Base-by-base conservation (phyloP, 2,888 invertebrate genomes). In the Tetrapedia diversipes region DNA sequence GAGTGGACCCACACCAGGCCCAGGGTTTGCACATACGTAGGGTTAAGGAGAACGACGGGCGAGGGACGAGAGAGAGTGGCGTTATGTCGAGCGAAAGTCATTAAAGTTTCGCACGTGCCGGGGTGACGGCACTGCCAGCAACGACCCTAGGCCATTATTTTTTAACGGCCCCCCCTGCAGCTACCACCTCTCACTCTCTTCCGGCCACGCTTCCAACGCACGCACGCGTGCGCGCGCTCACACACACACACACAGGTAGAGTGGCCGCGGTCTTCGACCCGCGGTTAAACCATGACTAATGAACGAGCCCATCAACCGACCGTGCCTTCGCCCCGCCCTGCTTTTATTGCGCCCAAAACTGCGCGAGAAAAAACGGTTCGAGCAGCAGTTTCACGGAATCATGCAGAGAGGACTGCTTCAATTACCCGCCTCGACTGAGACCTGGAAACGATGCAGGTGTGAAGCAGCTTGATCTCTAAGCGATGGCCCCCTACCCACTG, bases 41-140 rank as follows among this genome's bases (percentile, higher is more conserved):
- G 43, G 43, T 32, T 24, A 27, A 47, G 53, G 27, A 45, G 10
- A 51, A 39, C 47, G 4, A 39, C 22, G 37, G 37, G 34, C 45
- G 59, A 10, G 57, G 63, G 54, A 43, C 11, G 49, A 11, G 16
- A 53, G 70, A 61, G 67, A 53, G 70, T 65, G 71, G 80, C 75
- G 82, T 70, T 80, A 70, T 27, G 69, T 51, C 76, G 74, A 70
- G 57, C 72, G 77, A 82, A 78, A 76, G 81, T 86, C 86, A 86
- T 87, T 87, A 86, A 87, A 86, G 85, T 86, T 86, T 82, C 78
- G 84, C 87, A 83, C 86, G 87, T 83, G 86, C 73, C 80, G 59
- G 79, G 76, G 72, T 81, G 71, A 72, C 73, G 72, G 56, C 24
- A 41, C 56, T 27, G 51, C 69, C 59, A 49, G 54, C 79, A 81